A percentile compares a stretch with the other conserved stretches of the same genome.
These are phyloP conservation scores for Aphis gossypii DNA, from an alignment of 1,140 invertebrate genomes.

Conservation along the genomic window DNA sequence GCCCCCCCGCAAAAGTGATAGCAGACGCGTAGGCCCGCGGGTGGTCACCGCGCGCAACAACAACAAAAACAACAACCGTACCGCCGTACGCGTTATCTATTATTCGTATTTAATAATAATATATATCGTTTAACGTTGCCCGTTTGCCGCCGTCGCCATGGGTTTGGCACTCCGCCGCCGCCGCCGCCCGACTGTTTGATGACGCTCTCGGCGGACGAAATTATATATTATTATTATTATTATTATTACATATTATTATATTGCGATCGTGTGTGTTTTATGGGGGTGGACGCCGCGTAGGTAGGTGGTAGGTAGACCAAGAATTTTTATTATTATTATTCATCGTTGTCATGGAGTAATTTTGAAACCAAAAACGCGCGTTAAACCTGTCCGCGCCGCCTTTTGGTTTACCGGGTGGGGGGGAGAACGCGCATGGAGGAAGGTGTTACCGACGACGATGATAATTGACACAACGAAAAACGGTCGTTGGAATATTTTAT, in stretches of 20 bases:
- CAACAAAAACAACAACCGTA: slow-evolving; percentile 38
- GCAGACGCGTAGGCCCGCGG: slow-evolving; percentile 1
- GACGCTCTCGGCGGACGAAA: background rate
- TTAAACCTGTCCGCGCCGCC: background rate
- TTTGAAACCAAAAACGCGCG: slow-evolving; percentile 25
- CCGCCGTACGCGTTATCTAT: background rate
- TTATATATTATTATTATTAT: background rate
- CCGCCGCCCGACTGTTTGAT: background rate
- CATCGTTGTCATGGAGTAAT: slow-evolving; percentile 7
- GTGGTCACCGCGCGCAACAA: slow-evolving; percentile 1
- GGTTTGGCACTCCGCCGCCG: background rate
- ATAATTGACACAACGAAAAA: background rate
- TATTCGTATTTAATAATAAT: background rate
- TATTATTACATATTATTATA: background rate
- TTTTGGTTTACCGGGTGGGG: background rate
- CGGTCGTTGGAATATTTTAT: background rate
- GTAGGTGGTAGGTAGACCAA: slow-evolving; percentile 12
- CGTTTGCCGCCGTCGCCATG: too few relatives aligned
- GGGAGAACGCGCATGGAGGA: background rate
- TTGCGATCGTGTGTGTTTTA: background rate
- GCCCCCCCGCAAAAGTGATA: slow-evolving; percentile 41
- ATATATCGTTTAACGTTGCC: background rate
- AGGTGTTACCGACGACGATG: background rate
- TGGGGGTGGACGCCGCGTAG: background rate
- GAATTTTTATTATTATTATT: slow-evolving; percentile 21